Evolutionary conservation across 2,797 vertebrate genomes (phyloP).

Genomic region (Clarias platycephalus): DNA sequence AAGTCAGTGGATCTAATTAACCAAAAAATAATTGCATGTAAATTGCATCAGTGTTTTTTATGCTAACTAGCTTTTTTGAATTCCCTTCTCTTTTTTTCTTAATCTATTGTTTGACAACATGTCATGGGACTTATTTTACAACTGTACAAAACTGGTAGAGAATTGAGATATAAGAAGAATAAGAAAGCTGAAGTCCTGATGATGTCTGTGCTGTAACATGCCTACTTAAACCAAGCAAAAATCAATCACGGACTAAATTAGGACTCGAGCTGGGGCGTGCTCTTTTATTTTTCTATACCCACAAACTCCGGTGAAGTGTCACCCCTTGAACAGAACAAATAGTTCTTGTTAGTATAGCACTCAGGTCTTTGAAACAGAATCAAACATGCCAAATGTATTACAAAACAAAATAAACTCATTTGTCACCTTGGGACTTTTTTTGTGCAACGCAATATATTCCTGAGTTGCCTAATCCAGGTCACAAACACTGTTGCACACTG

Average conservation of each 20-base stretch:
- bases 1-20: slow-evolving; percentile 77
- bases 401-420: not conserved
- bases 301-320: not conserved
- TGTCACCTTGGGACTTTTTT: slow-evolving; percentile 66
- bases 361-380: not conserved
- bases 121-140: slow-evolving; percentile 14
- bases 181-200: not conserved
- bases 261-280: not conserved
- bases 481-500: slow-evolving; percentile 67
- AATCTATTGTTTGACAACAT: slow-evolving; percentile 21
- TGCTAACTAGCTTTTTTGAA: slow-evolving; percentile 30
- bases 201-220: not conserved
- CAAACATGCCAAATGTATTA: not conserved
- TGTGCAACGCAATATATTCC: slow-evolving; percentile 70
- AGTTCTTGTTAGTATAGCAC: not conserved
- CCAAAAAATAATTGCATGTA: slow-evolving; percentile 76
- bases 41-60: slow-evolving; percentile 64
- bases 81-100: not conserved
- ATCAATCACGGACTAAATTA: not conserved
- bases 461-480: slow-evolving; percentile 71
- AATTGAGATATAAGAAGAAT: slow-evolving; percentile 2
- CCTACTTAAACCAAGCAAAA: not conserved
- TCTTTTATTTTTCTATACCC: not conserved
- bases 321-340: not conserved
- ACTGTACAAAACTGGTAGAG: not conserved